A percentile compares a stretch with the other conserved stretches of the same genome.
phyloP scores from a whole-genome alignment of 1,140 invertebrate genomes.

The Trichonephila clavata region DNA sequence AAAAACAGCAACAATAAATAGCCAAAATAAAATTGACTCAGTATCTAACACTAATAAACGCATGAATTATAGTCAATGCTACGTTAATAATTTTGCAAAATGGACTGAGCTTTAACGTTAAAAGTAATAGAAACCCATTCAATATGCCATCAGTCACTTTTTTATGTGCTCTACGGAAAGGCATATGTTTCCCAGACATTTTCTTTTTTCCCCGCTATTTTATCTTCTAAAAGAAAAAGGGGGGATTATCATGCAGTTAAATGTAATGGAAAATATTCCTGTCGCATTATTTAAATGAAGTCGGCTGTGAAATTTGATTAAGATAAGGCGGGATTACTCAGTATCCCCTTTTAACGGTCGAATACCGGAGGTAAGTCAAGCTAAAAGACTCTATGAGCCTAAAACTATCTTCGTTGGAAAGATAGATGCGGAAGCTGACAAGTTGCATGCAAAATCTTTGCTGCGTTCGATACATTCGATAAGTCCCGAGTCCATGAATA shows the following conservation, averaged over 20 bases:
- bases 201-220: background rate
- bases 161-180: background rate
- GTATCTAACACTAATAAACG: background rate
- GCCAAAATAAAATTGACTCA: no score
- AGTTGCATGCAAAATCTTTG: background rate
- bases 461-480: background rate
- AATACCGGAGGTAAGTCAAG: conserved; percentile 18
- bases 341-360: background rate
- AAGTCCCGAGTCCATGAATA: no score
- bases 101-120: no score
- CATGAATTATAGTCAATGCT: background rate
- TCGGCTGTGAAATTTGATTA: conserved; percentile 60
- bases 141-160: conserved; percentile 8
- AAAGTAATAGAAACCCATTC: background rate
- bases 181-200: background rate
- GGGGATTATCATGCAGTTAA: conserved; percentile 19
- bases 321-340: conserved; percentile 42
- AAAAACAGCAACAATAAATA: no score
- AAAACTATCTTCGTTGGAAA: background rate
- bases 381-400: conserved; percentile 8
- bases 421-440: background rate
- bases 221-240: background rate
- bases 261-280: conserved; percentile 64
- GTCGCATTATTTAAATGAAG: conserved; percentile 62
- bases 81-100: background rate